Percentiles rank a stretch among this genome's conserved stretches.
Evolutionary conservation across 2,113 vertebrate genomes (phyloP).

Genomic region (Electrona antarctica): DNA sequence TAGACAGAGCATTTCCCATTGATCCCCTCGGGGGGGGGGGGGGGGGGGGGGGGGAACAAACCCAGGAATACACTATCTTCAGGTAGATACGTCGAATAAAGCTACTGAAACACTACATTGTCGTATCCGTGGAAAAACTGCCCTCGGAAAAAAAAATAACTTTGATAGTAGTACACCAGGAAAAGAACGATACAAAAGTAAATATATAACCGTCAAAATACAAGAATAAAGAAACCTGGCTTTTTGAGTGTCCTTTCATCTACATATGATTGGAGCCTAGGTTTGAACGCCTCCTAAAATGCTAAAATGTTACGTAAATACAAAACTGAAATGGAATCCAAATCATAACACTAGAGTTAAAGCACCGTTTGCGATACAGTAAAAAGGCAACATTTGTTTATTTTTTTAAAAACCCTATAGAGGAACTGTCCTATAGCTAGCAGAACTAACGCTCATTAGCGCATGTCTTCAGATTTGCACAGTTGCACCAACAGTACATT

Average conservation of each 20-base stretch:
- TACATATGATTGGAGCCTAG: conserved; percentile 49
- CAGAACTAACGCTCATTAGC: conserved; percentile 35
- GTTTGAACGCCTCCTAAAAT: conserved; percentile 32
- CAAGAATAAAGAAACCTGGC: conserved; percentile 39
- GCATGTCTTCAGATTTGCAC: conserved; percentile 37
- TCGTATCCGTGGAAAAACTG: conserved; percentile 58
- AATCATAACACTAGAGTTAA: conserved; percentile 58
- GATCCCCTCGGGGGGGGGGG: conserved; percentile 31
- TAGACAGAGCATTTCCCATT: conserved; percentile 54
- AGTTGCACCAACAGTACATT: conserved; percentile 19
- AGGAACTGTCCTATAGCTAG: conserved; percentile 39
- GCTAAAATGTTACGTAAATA: conserved; percentile 10
- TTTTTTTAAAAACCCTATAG: conserved; percentile 7
- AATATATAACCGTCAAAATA: conserved; percentile 51
- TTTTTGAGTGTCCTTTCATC: conserved; percentile 44
- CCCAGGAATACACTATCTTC: conserved; percentile 49
- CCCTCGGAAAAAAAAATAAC: conserved; percentile 54
- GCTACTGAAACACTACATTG: conserved; percentile 61
- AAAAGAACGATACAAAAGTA: conserved; percentile 66
- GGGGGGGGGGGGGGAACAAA: too few relatives aligned
- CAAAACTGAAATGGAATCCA: conserved; percentile 29
- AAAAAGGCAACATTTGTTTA: conserved; percentile 60
- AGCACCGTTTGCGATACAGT: conserved; percentile 65
- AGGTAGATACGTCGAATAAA: conserved; percentile 66
- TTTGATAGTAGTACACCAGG: conserved; percentile 70